phyloP scores from a whole-genome alignment of 2,113 vertebrate genomes.

The Falcunculus frontatus region DNA sequence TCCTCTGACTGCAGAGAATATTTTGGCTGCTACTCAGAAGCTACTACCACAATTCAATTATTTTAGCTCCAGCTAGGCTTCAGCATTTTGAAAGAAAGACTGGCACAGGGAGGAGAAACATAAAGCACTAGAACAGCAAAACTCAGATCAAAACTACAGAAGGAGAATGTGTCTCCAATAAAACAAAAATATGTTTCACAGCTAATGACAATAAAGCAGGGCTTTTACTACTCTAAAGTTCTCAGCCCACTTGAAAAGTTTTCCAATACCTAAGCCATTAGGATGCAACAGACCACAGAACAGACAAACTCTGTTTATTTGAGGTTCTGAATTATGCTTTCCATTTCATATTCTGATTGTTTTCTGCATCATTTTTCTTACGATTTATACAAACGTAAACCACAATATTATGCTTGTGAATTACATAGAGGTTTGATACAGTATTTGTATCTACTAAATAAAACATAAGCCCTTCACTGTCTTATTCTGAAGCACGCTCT shows the following conservation, averaged over 20 bases:
- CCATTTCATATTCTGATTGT: neutral
- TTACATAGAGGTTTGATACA: neutral
- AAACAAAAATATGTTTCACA: neutral
- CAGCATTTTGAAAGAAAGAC: neutral
- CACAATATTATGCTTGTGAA: neutral
- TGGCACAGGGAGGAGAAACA: neutral
- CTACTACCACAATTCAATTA: neutral
- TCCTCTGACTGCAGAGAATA: neutral
- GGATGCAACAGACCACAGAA: neutral
- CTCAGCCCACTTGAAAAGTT: neutral
- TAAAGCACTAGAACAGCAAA: neutral
- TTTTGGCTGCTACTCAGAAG: conserved; percentile 8
- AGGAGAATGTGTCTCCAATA: neutral
- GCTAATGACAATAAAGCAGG: neutral
- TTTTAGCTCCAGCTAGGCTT: neutral
- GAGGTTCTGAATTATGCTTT: neutral
- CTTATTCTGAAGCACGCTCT: neutral
- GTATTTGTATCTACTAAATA: neutral
- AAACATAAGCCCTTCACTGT: neutral
- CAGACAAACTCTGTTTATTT: too few relatives aligned
- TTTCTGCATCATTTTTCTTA: neutral
- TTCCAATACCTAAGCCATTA: neutral
- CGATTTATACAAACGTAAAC: neutral
- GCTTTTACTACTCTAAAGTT: neutral
- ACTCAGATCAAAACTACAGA: neutral